A percentile compares a stretch with the other conserved stretches of the same genome.
These are phyloP conservation scores for Paradoxurus hermaphroditus DNA, from an alignment of 2,113 vertebrate genomes.

Conservation along the genomic window DNA sequence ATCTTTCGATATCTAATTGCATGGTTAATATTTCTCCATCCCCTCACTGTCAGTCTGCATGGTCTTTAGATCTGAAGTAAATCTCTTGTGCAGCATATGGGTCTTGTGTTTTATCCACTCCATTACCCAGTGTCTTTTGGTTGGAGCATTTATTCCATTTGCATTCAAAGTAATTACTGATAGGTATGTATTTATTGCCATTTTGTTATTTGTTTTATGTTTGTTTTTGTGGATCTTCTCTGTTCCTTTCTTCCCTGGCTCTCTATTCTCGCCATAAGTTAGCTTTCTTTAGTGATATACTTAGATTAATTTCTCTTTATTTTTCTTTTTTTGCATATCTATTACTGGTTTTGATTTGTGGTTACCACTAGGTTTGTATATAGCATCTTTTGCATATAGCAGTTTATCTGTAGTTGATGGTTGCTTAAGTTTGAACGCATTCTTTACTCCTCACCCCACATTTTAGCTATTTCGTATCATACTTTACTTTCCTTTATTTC, in stretches of 20 bases:
- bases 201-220: neutral
- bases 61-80: neutral
- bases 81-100: neutral
- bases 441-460: neutral
- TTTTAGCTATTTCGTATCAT: neutral
- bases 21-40: neutral
- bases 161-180: neutral
- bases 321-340: neutral
- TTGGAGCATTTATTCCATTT: neutral
- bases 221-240: neutral
- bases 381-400: neutral
- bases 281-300: neutral
- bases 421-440: neutral
- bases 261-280: neutral
- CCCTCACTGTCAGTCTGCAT: neutral
- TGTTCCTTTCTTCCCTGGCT: neutral
- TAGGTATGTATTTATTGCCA: neutral
- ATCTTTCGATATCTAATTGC: neutral
- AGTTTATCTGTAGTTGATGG: neutral
- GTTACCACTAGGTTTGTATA: neutral
- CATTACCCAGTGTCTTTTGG: neutral
- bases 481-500: neutral
- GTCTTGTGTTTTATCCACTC: neutral
- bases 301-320: neutral
- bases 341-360: neutral